Base-by-base conservation (phyloP, 2,888 invertebrate species). In the Eupithecia abbreviata region DNA sequence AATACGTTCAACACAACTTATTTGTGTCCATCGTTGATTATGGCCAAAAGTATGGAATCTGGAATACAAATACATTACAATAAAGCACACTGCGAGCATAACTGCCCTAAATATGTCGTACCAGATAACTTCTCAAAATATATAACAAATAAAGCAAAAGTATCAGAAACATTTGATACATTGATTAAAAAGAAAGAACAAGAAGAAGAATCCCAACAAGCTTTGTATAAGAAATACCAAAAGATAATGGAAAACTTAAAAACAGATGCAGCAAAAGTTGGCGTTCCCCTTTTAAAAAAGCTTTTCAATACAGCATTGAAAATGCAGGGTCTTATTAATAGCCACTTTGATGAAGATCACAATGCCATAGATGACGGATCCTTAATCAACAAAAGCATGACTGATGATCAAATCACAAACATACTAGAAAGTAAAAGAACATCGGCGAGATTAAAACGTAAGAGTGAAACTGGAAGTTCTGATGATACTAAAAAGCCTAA, bases 21-120 rank as follows among this genome's bases (percentile, higher is more conserved):
- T 30, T 74, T 90, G 4, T 93, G 93, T 45, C 93, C 93, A 0
- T 88, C 93, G 0, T 81, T 85, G 0, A 83, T 93, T 4, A 81
- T 85, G 0, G 78, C 86, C 0, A 87, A 88, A 58, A 87, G 89
- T 47, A 85, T 88, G 30, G 67, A 86, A 0, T 90, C 89, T 71
- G 92, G 92, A 0, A 80, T 88, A 3, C 90, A 92, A 74, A 88
- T 91, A 0, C 86, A 87, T 30, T 92, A 87, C 79, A 90, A 87
- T 49, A 90, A 86, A 41, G 77, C 86, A 2, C 93, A 93, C 47
- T 81, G 79, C 2, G 89, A 87, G 0, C 93, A 93, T 70, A 18
- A 4, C 0, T 78, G 74, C 5, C 43, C 77, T 0, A 69, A 81
- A 0, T 91, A 90, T 71, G 42, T 74, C 0, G 45, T 87, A 0